Conservation (phyloP, 2,888 invertebrate genomes). For the Andrena marginata region DNA sequence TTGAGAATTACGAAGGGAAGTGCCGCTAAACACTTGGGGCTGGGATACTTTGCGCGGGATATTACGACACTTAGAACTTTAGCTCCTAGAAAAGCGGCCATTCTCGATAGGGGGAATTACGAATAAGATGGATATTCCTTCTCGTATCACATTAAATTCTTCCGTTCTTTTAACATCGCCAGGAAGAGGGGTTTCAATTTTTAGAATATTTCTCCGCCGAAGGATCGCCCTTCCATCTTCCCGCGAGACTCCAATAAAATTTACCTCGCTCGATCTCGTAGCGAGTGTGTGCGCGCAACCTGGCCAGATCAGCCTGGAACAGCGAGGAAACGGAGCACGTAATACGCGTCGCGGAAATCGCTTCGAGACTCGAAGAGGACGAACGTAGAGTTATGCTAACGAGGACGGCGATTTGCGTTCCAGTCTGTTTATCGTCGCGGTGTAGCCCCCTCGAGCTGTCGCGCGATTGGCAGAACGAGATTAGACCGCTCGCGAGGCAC, state of each 20-base stretch:
- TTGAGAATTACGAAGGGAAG: constrained; percentile 2
- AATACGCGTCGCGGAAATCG: constrained; percentile 34
- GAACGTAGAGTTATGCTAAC: constrained; percentile 73
- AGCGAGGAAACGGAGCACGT: constrained; percentile 5
- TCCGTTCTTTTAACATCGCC: no score
- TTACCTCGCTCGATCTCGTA: no score
- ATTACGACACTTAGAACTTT: background rate
- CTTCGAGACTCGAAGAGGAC: constrained; percentile 56
- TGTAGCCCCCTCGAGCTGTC: constrained; percentile 63
- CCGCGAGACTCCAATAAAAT: no score
- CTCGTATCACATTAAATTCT: no score
- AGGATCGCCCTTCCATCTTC: no score
- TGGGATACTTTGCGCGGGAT: background rate
- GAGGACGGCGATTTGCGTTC: constrained; percentile 73
- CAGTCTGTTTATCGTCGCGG: constrained; percentile 72
- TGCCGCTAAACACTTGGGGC: background rate
- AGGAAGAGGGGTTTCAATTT: no score
- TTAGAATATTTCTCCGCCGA: no score
- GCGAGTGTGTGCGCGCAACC: background rate
- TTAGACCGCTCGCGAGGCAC: constrained; percentile 65
- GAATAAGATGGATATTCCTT: no score
- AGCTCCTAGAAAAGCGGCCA: no score
- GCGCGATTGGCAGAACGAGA: constrained; percentile 73
- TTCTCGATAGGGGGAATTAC: no score
- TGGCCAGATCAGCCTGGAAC: constrained; percentile 14